phyloP scores from a whole-genome alignment of 2,113 vertebrate species.

The Entelurus aequoreus region DNA sequence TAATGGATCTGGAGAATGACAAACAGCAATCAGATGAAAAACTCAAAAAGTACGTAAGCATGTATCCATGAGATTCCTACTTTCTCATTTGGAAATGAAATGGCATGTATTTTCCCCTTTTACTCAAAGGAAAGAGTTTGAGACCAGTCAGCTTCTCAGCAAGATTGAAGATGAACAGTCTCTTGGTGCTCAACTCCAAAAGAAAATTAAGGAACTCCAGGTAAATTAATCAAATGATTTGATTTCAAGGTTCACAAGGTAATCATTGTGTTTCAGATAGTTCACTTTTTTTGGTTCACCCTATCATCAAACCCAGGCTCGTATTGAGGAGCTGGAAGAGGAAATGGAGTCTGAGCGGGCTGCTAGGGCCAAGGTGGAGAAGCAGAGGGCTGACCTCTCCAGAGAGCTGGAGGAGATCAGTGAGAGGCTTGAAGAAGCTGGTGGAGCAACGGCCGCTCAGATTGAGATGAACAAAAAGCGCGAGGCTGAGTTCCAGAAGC shows the following conservation, averaged over 20 bases:
- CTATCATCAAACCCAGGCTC: constrained; percentile 35
- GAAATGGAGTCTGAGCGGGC: constrained; percentile 85
- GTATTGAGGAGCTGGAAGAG: constrained; percentile 69
- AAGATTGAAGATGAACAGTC: constrained; percentile 56
- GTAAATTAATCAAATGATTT: constrained; percentile 14
- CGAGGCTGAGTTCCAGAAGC: constrained; percentile 60
- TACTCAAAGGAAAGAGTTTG: constrained; percentile 45
- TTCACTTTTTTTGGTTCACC: neutral
- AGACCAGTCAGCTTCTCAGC: constrained; percentile 57
- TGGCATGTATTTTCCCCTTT: neutral
- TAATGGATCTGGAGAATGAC: constrained; percentile 71
- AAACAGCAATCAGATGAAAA: constrained; percentile 64
- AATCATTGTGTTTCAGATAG: rapidly evolving
- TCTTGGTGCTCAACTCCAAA: constrained; percentile 46
- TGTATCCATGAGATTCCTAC: neutral
- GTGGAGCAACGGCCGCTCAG: constrained; percentile 62
- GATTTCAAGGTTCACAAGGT: neutral
- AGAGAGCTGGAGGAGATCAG: constrained; percentile 85
- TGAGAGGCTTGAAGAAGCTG: constrained; percentile 67
- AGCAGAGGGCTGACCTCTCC: constrained; percentile 77
- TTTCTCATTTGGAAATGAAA: neutral
- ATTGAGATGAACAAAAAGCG: constrained; percentile 68
- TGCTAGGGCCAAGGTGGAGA: constrained; percentile 79
- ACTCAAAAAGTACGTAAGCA: constrained; percentile 54
- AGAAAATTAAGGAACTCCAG: constrained; percentile 67